Conservation (phyloP, 2,113 vertebrate species). For the Atrichornis clamosus region DNA sequence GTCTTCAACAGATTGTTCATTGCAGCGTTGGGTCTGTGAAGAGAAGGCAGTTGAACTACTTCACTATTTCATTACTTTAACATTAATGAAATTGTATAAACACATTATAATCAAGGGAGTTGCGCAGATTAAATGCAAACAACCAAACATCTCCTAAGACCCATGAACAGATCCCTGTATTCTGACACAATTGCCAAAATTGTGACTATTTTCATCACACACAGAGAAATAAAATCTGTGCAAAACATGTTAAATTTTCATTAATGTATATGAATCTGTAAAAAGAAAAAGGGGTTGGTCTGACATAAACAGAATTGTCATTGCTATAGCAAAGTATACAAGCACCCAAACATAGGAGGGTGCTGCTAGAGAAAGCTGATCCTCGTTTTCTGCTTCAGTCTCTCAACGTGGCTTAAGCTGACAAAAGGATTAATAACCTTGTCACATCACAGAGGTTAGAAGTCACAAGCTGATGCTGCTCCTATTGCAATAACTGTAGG, state of each 20-base stretch:
- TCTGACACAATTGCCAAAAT: neutral
- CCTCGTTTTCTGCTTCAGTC: neutral
- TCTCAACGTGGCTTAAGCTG: neutral
- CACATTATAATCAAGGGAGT: neutral
- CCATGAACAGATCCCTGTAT: neutral
- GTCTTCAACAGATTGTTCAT: conserved; percentile 6
- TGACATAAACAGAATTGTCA: neutral
- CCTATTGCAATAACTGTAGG: neutral
- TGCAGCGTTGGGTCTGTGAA: neutral
- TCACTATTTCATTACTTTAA: neutral
- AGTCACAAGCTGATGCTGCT: neutral
- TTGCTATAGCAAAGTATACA: neutral
- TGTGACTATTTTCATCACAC: neutral
- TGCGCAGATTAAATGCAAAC: neutral
- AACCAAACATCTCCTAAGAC: neutral
- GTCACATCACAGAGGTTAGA: neutral
- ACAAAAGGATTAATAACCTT: conserved; percentile 17
- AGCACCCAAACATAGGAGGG: neutral
- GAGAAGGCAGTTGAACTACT: neutral
- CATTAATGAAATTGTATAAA: neutral
- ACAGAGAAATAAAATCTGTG: neutral
- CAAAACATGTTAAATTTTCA: neutral
- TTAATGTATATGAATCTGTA: neutral
- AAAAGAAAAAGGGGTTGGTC: neutral
- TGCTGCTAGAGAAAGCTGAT: neutral